A percentile compares a stretch with the other conserved stretches of the same genome.
These are phyloP conservation scores for Syngnathus floridae DNA, from an alignment of 2,113 vertebrate species.

Conservation along the genomic window DNA sequence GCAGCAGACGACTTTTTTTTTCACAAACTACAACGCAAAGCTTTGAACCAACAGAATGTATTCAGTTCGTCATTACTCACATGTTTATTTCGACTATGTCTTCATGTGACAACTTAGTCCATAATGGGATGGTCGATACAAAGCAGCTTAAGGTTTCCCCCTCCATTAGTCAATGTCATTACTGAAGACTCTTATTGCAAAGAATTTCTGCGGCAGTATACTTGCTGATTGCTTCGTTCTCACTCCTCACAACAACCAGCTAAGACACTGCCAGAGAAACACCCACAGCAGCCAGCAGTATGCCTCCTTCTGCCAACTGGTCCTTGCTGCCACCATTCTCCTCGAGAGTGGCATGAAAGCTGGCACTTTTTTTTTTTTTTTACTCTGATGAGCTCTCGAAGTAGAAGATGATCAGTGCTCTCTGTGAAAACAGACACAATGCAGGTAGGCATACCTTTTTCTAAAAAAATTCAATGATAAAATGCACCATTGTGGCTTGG, in stretches of 20 bases:
- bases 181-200: slow-evolving; percentile 70
- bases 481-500: slow-evolving; percentile 5
- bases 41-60: slow-evolving; percentile 19
- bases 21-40: slow-evolving; percentile 9
- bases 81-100: slow-evolving; percentile 6
- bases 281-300: slow-evolving; percentile 85
- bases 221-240: slow-evolving; percentile 99
- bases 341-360: slow-evolving; percentile 10
- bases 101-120: slow-evolving; percentile 27
- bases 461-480: slow-evolving; percentile 5
- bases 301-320: slow-evolving; percentile 15
- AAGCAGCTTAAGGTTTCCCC: neutral
- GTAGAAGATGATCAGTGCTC: slow-evolving; percentile 10
- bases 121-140: slow-evolving; percentile 2
- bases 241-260: slow-evolving; percentile 99
- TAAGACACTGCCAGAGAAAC: slow-evolving; percentile 99
- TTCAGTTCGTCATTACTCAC: neutral
- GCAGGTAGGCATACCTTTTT: neutral
- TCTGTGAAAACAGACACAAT: neutral
- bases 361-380: neutral
- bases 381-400: slow-evolving; percentile 23
- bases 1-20: slow-evolving; percentile 47
- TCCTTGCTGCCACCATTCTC: slow-evolving; percentile 9
- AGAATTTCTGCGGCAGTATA: slow-evolving; percentile 99
- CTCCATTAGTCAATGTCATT: neutral